A percentile compares a stretch with the other conserved stretches of the same genome.
These are phyloP conservation scores for Clitarchus hookeri DNA, from an alignment of 2,888 invertebrate species.

Conservation along the genomic window DNA sequence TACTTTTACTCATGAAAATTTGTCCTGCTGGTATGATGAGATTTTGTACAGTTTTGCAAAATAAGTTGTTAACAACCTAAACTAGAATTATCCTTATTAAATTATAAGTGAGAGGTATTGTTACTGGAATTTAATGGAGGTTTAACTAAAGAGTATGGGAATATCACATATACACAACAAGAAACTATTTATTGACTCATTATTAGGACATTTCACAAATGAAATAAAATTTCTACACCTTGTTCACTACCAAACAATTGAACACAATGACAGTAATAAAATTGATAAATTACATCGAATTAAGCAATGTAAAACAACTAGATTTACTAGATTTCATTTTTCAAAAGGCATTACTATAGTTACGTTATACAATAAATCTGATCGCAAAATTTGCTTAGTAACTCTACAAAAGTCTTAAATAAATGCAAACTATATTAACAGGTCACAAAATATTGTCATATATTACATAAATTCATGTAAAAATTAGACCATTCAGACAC, in stretches of 20 bases:
- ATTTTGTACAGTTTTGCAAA: too few species aligned
- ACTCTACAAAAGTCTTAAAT: background rate
- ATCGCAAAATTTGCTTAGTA: background rate
- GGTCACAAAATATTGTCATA: background rate
- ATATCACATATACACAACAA: conserved; percentile 1
- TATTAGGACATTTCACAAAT: background rate
- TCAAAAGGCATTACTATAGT: background rate
- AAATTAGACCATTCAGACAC: background rate
- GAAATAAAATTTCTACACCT: background rate
- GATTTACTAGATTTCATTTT: background rate
- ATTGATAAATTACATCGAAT: background rate
- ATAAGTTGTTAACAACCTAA: too few species aligned
- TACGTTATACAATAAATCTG: background rate
- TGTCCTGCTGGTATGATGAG: too few species aligned
- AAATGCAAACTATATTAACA: background rate
- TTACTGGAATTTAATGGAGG: background rate
- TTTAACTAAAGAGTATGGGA: conserved; percentile 10
- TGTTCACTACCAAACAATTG: background rate
- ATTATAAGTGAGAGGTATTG: background rate
- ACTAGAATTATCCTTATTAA: too few species aligned
- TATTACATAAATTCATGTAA: background rate
- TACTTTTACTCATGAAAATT: too few species aligned
- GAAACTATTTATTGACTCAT: conserved; percentile 14
- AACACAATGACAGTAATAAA: conserved; percentile 7
- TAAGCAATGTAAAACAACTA: background rate